Conservation (phyloP, 2,888 invertebrate genomes). For the Drosophila mimetica region DNA sequence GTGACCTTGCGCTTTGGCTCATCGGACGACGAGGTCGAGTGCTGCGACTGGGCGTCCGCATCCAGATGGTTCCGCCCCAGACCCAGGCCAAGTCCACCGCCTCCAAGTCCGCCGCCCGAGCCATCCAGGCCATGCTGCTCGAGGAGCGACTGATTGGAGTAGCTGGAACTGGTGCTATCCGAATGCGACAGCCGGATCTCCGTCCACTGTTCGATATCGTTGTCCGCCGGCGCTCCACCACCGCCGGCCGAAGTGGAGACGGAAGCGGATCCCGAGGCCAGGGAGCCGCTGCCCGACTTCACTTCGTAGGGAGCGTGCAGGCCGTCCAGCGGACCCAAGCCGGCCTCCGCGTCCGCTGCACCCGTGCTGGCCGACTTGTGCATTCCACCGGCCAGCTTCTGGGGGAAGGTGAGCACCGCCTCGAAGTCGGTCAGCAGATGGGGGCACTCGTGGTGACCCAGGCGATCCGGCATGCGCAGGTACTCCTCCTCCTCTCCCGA, state of each 20-base stretch:
- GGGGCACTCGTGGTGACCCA: slow-evolving; percentile 80
- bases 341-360: slow-evolving; percentile 74
- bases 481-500: slow-evolving; percentile 79
- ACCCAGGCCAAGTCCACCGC: slow-evolving; percentile 42
- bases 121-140: slow-evolving; percentile 78
- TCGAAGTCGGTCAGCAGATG: slow-evolving; percentile 84
- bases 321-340: slow-evolving; percentile 61
- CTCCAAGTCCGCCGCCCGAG: slow-evolving; percentile 23
- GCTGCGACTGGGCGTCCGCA: slow-evolving; percentile 78
- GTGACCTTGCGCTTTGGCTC: slow-evolving; percentile 83
- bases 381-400: slow-evolving; percentile 77
- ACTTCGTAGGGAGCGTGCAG: slow-evolving; percentile 80
- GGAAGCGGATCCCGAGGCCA: slow-evolving; percentile 49
- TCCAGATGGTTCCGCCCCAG: slow-evolving; percentile 57
- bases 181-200: slow-evolving; percentile 84
- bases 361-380: slow-evolving; percentile 81
- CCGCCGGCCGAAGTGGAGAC: slow-evolving; percentile 33
- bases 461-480: slow-evolving; percentile 82
- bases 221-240: slow-evolving; percentile 64
- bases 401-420: slow-evolving; percentile 79
- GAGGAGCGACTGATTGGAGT: slow-evolving; percentile 83
- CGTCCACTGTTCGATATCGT: slow-evolving; percentile 84
- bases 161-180: slow-evolving; percentile 84
- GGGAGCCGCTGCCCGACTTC: slow-evolving; percentile 66
- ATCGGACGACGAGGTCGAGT: slow-evolving; percentile 82